Evolutionary conservation across 2,113 vertebrate genomes (phyloP), one percentile per base, ranked within the genome.

Genomic region (Salvelinus namaycush): DNA sequence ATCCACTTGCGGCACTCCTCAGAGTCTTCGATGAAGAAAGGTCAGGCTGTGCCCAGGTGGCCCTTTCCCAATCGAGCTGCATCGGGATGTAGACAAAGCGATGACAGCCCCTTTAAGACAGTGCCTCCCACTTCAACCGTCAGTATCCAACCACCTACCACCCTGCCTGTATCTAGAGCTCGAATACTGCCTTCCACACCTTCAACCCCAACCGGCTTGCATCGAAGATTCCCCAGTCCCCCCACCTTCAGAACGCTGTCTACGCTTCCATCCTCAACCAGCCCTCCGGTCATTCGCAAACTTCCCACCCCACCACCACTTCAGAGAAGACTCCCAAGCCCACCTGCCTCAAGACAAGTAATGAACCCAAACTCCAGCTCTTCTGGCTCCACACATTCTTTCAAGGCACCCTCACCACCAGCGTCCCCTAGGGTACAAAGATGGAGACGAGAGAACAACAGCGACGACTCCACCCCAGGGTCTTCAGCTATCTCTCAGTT

Each of bases 351-450:
- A 65, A 68, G 24, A 27, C 80, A 82, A 70, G 93, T 92, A n/a
- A 54, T 66, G 3, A 87, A 74, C 16, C 75, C 84, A 0, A 2
- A 86, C 69, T 82, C 85, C 0, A 88, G 88, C n/a, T 59, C 78
- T 27, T 26, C 60, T 0, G 51, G 51, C 51, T 5, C 86, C 0
- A 78, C 88, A 0, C 94, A 93, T 2, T 87, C 93, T 54, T 92
- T 95, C 31, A 89, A 87, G 67, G 73, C 90, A 0, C 89, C 92
- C 0, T 95, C 96, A 22, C 94, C 95, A 7, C 93, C 96, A 14
- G 76, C 83, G 4, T 96, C 96, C 0, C 95, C 94, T 0, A 84
- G 89, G 79, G n/a, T 91, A 44, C 90, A 95, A 85, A 93, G 89
- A 77, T 91, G 87, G 11, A 81, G 54, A 44, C 82, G 86, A 2